Evolutionary conservation across 30 jellyfish, hydroid and myxozoan species (phyloP), one percentile per base, ranked within the genome.

Genomic region (Hydra vulgaris): DNA sequence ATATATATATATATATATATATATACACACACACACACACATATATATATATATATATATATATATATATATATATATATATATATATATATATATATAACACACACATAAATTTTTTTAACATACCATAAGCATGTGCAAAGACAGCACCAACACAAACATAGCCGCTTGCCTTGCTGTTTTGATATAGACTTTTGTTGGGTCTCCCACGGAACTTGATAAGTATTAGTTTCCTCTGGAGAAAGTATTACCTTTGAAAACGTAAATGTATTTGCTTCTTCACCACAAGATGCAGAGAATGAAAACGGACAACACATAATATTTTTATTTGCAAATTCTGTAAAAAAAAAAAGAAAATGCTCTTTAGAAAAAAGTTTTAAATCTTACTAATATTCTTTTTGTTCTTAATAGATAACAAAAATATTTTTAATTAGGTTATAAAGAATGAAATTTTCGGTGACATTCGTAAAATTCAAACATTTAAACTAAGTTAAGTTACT

Each of bases 61-160:
- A 40, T 40, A 40, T 12, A 40, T 40, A 40, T 12, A 40, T 40
- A 40, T 12, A 40, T 40, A 69, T 8, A n/a, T 8, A 20, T 21
- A 69, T 15, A 21, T 23, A 20, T 15, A 69, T 23, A 15, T 1
- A 69, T 20, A 69, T 15, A 69, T 20, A 69, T 8, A 69, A 20
- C 5, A 15, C 8, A 5, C 27, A 20, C 5, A 20, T 21, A 15
- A 1, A 20, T 23, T 20, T 1, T 71, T 17, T 27, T 0, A 1
- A 26, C 83, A 23, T 26, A 75, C 83, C 66, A 75, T 5, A 75
- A 26, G 16, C 83, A 75, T 15, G 69, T 75, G 71, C 83, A 75
- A 7, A 75, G 83, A 23, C 83, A 75, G 56, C 83, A 75, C 83
- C 83, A 75, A 25, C 83, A 75, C 7, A 75, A 24, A 53, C 83